Evolutionary conservation across 2,888 invertebrate genomes (phyloP), one percentile per base, ranked within the genome.

Genomic region (Leucophora obtusa): DNA sequence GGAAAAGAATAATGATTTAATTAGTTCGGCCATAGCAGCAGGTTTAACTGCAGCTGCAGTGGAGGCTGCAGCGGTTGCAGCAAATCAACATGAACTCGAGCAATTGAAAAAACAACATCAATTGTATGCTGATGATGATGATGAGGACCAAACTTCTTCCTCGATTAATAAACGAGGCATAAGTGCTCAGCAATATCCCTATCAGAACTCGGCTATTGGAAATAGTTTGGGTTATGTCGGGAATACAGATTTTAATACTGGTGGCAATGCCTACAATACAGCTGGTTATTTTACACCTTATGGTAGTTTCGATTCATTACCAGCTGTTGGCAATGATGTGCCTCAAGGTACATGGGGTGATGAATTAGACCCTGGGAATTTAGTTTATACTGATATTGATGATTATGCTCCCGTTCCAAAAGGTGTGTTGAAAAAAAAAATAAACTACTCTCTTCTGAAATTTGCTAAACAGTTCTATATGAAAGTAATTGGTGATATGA

Each of bases 261-360:
- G 59, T 18, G 17, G 38, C 38, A 71, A 53, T 15, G 17, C 38
- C 38, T 82, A 80, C 51, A 71, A 54, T 54, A 56, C 71, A 58
- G 80, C 58, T 11, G 79, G 82, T 56, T 83, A 79, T 56, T 82
- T 82, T 53, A 79, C 82, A 50, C 85, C 87, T 1, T 87, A 86
- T 66, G 69, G 70, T 17, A 75, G 56, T 14, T 79, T 63, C 15
- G 79, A 81, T 21, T 18, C 66, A 1, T 10, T 73, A 47, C 65
- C 79, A 53, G 35, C 51, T 21, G 56, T 73, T 21, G 18, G 59
- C n/a, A 81, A 74, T 33, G 85, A 86, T 79, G 84, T 88, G 54
- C 88, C 88, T 51, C 85, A 82, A 38, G 89, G 89, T 17, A 83
- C 89, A 24, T 90, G 90, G 90, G 83, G 85, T 7, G 90, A 90